These are phyloP conservation scores for Telenomus remus DNA, from an alignment of 1,140 invertebrate species.

Conservation along the genomic window DNA sequence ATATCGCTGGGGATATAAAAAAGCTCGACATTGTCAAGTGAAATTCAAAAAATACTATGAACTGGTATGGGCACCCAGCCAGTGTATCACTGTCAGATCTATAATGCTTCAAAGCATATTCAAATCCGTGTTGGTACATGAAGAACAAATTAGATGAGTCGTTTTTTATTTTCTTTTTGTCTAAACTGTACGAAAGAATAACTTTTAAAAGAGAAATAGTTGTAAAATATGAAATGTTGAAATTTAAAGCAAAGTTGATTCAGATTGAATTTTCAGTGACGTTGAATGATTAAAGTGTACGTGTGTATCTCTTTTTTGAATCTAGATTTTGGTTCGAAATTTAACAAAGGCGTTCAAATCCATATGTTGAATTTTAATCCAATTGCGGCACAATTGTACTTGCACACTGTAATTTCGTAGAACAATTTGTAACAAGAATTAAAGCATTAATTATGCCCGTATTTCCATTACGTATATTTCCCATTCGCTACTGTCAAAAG, in stretches of 20 bases:
- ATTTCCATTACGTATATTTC: conserved; percentile 31
- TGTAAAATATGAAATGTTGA: too few relatives aligned
- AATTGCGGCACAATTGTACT: neutral
- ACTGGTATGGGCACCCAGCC: conserved; percentile 4
- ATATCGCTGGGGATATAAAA: conserved; percentile 22
- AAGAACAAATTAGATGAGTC: conserved; percentile 12
- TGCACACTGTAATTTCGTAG: conserved; percentile 11
- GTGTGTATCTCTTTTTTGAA: too few relatives aligned
- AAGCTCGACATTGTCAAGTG: conserved; percentile 17
- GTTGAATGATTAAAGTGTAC: too few relatives aligned
- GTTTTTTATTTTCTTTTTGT: too few relatives aligned
- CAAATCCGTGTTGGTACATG: neutral
- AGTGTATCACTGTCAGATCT: neutral
- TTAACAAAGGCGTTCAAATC: too few relatives aligned
- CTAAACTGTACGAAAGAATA: too few relatives aligned
- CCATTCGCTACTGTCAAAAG: conserved; percentile 33
- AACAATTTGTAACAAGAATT: conserved; percentile 19
- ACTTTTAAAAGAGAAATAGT: too few relatives aligned
- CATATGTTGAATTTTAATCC: conserved; percentile 4
- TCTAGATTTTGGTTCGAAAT: too few relatives aligned
- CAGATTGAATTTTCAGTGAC: too few relatives aligned
- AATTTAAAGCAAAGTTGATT: conserved; percentile 9
- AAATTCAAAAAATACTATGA: conserved; percentile 24
- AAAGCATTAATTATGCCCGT: conserved; percentile 33
- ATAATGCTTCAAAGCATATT: too few relatives aligned